Base-by-base conservation (phyloP, 2,888 invertebrate genomes). In the Corythucha ciliata region DNA sequence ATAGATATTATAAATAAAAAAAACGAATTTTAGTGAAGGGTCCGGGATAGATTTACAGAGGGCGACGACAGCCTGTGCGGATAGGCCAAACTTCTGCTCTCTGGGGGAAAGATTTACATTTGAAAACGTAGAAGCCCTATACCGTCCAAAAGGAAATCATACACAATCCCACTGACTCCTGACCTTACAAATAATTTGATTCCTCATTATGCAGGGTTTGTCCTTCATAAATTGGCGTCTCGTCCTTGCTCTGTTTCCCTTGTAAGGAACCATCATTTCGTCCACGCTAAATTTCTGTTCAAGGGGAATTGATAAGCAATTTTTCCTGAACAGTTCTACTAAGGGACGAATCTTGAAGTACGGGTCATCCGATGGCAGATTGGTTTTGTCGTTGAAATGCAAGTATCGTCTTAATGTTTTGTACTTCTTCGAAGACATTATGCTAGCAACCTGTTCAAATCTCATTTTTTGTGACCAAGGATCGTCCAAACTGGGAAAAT, bases 321-420 rank as follows among this genome's bases (percentile, higher is more conserved):
- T 39, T 6, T 22, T 16, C 22, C 39, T 20, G 20, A 16, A 22
- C 40, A 40, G 21, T 20, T 40, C 40, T n/a, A 40, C 12, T 6
- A 40, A 10, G 16, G 40, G 40, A 8, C 40, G 40, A 14, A 40
- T 25, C 25, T 40, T 40, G 21, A 40, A 40, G 21, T 40, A 40
- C 8, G 40, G 40, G 18, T 40, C 40, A 24, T 40, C 24, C n/a
- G 40, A 40, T n/a, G 40, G 40, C 20, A 40, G 18, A 16, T n/a
- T 8, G 21, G 12, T 14, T 10, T 51, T 51, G 25, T 51, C 45
- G 8, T 22, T 26, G 20, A 51, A 51, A 51, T 51, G 44, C 12
- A 51, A 4, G 16, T 24, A 22, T 10, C 29, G 24, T 46, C 26
- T 26, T 33, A 45, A 45, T 24, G 27, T 7, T 22, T 44, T 18